Evolutionary conservation across 2,888 invertebrate genomes (phyloP).

Genomic region (Caenorhabditis sp.): DNA sequence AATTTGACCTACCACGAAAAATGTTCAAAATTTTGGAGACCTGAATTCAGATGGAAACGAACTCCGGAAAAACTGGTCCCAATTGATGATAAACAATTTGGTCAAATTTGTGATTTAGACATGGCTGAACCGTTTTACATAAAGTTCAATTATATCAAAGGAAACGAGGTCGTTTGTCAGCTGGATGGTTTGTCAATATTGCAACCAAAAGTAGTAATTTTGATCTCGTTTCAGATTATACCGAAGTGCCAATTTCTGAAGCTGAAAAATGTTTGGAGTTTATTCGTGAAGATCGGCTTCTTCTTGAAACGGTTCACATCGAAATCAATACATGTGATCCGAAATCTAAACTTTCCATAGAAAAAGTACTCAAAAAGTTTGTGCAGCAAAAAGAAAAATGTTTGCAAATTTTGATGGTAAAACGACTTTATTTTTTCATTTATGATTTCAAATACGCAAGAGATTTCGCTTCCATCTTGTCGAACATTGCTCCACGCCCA

Average conservation of each 20-base stretch:
- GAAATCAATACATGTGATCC: slow-evolving; percentile 27
- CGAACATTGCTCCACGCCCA: slow-evolving; percentile 16
- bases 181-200: slow-evolving; percentile 14
- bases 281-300: slow-evolving; percentile 26
- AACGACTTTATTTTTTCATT: slow-evolving; percentile 21
- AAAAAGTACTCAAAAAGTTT: slow-evolving; percentile 11
- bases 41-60: no score
- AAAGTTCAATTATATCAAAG: background rate
- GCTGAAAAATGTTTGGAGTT: slow-evolving; percentile 29
- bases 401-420: slow-evolving; percentile 5
- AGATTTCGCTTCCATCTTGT: slow-evolving; percentile 12
- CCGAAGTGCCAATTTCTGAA: slow-evolving; percentile 31
- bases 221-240: slow-evolving; percentile 25
- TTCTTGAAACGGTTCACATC: slow-evolving; percentile 23
- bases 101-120: no score
- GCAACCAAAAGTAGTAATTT: background rate
- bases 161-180: slow-evolving; percentile 23
- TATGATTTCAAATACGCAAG: slow-evolving; percentile 24
- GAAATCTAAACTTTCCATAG: background rate
- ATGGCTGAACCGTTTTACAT: no score
- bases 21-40: no score
- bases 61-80: no score
- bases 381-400: slow-evolving; percentile 18
- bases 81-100: no score
- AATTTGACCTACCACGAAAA: no score